A percentile compares a stretch with the other conserved stretches of the same genome.
phyloP scores from a whole-genome alignment of 1,140 invertebrate species.

The Orius insidiosus region DNA sequence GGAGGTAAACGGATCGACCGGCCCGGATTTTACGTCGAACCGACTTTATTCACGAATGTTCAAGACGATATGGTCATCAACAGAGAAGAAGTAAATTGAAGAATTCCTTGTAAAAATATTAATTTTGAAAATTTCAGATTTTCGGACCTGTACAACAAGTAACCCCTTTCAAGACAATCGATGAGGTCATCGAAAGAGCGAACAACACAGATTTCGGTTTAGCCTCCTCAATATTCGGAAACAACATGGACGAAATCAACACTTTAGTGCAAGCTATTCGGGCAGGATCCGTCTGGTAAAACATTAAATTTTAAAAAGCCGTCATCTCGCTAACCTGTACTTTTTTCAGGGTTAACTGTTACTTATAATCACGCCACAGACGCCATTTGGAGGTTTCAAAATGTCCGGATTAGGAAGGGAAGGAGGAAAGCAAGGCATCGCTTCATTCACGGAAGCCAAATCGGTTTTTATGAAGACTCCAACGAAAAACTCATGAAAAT shows the following conservation, averaged over 20 bases:
- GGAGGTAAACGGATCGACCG: slow-evolving; percentile 52
- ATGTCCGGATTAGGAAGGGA: slow-evolving; percentile 79
- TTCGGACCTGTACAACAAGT: slow-evolving; percentile 89
- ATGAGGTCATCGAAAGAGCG: slow-evolving; percentile 76
- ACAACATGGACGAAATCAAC: slow-evolving; percentile 65
- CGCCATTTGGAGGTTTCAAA: slow-evolving; percentile 84
- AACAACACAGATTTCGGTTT: slow-evolving; percentile 80
- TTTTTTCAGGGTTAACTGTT: slow-evolving; percentile 60
- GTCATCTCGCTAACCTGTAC: background rate
- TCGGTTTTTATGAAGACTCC: slow-evolving; percentile 61
- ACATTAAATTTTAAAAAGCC: no score
- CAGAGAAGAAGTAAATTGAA: slow-evolving; percentile 46
- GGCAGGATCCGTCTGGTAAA: slow-evolving; percentile 77
- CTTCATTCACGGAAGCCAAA: slow-evolving; percentile 87
- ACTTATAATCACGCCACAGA: slow-evolving; percentile 52
- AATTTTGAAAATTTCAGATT: slow-evolving; percentile 39
- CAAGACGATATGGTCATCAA: slow-evolving; percentile 74
- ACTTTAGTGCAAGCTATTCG: slow-evolving; percentile 56
- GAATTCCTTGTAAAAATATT: background rate
- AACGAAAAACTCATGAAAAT: slow-evolving; percentile 66
- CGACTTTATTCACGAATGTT: slow-evolving; percentile 79
- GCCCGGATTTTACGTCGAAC: slow-evolving; percentile 68
- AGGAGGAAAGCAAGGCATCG: slow-evolving; percentile 73
- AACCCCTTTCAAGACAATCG: slow-evolving; percentile 70
- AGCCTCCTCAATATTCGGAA: slow-evolving; percentile 73